A percentile compares a stretch with the other conserved stretches of the same genome.
phyloP scores from a whole-genome alignment of 2,113 vertebrate genomes.

The Tragelaphus scriptus region DNA sequence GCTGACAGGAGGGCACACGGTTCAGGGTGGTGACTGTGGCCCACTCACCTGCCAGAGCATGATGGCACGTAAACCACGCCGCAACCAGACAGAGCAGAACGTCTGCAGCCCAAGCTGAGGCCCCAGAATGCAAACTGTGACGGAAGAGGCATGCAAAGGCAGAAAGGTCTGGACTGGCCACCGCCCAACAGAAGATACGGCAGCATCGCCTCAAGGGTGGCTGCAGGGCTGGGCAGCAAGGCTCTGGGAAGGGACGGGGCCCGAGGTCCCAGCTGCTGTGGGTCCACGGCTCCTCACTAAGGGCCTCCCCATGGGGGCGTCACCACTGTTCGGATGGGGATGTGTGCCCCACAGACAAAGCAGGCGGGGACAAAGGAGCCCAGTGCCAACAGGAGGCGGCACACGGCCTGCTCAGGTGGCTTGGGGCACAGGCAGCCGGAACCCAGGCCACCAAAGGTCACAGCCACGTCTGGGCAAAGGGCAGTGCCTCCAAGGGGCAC shows the following conservation, averaged over 20 bases:
- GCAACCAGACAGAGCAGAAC: background rate
- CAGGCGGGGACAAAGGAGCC: background rate
- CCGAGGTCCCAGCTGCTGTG: background rate
- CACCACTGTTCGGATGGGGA: background rate
- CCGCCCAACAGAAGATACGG: fast-evolving
- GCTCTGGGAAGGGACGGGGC: background rate
- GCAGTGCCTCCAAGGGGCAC: background rate
- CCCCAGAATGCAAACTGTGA: fast-evolving
- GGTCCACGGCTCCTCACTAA: background rate
- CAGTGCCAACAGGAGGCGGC: background rate
- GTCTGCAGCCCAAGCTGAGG: background rate
- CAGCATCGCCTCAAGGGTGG: fast-evolving
- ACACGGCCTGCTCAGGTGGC: fast-evolving
- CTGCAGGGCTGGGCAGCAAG: fast-evolving
- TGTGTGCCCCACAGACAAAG: background rate
- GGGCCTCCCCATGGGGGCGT: fast-evolving
- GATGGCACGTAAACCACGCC: fast-evolving
- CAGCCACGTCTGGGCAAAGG: background rate
- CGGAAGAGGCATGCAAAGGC: background rate
- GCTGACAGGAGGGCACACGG: fast-evolving
- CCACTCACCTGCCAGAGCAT: background rate
- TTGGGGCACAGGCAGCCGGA: background rate
- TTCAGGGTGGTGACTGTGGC: fast-evolving
- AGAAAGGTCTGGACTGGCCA: background rate
- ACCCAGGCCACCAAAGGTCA: background rate